Conservation (phyloP, 2,888 invertebrate species). For the Nomada fabriciana region DNA sequence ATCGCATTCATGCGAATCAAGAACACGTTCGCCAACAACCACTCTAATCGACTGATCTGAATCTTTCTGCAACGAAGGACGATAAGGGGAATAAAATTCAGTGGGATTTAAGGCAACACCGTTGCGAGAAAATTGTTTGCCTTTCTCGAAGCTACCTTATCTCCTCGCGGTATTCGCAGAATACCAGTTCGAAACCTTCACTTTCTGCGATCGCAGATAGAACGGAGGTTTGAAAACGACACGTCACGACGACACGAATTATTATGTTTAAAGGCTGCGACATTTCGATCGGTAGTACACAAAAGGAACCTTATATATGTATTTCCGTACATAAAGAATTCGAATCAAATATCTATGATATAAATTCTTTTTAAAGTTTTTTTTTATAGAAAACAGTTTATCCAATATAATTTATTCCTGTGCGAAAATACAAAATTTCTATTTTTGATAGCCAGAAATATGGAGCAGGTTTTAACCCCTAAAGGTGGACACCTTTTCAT, state of each 20-base stretch:
- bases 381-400: neutral
- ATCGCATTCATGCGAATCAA: conserved; percentile 63
- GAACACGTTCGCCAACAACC: conserved; percentile 40
- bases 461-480: neutral
- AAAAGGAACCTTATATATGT: neutral
- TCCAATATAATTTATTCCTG: neutral
- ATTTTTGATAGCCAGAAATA: neutral
- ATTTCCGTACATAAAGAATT: neutral
- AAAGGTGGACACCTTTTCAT: neutral
- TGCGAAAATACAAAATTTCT: neutral
- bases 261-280: conserved; percentile 33
- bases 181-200: conserved; percentile 41
- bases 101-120: conserved; percentile 32
- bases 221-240: conserved; percentile 34
- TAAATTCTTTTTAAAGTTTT: no score
- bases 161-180: conserved; percentile 32
- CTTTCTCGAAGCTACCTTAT: conserved; percentile 40
- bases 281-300: neutral
- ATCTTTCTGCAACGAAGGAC: conserved; percentile 13
- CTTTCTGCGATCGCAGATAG: conserved; percentile 44
- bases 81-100: conserved; percentile 50
- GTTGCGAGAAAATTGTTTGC: conserved; percentile 46
- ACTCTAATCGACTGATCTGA: conserved; percentile 41
- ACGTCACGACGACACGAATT: conserved; percentile 42
- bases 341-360: neutral